Evolutionary conservation across 2,797 vertebrate genomes (phyloP).

Genomic region (Pangasius macronema): DNA sequence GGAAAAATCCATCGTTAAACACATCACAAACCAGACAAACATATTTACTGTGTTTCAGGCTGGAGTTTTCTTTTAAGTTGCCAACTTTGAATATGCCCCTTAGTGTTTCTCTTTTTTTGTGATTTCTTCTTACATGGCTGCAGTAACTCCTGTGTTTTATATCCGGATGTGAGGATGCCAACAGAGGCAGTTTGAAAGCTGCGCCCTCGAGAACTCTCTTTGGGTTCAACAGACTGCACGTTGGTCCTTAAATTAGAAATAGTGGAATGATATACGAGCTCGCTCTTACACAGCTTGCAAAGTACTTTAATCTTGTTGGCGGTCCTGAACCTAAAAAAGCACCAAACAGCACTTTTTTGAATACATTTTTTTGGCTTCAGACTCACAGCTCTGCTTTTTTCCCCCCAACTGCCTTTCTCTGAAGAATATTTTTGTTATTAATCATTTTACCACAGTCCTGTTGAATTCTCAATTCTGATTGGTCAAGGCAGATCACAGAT

Average conservation of each 20-base stretch:
- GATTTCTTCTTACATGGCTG: neutral
- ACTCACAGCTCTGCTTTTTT: neutral
- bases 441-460: neutral
- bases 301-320: slow-evolving; percentile 28
- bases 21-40: neutral
- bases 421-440: neutral
- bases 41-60: neutral
- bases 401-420: neutral
- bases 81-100: neutral
- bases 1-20: neutral
- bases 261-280: slow-evolving; percentile 22
- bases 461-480: neutral
- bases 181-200: slow-evolving; percentile 16
- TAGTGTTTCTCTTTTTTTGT: neutral
- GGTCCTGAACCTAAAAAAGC: slow-evolving; percentile 6
- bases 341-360: neutral
- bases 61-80: neutral
- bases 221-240: slow-evolving; percentile 7
- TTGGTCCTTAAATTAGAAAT: slow-evolving; percentile 19
- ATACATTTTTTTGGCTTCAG: neutral
- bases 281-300: neutral
- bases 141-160: slow-evolving; percentile 8
- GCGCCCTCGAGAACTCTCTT: neutral
- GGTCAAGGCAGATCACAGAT: neutral
- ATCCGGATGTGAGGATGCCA: slow-evolving; percentile 10